Evolutionary conservation across 2,888 invertebrate genomes (phyloP).

Genomic region (Cyaniris semiargus): DNA sequence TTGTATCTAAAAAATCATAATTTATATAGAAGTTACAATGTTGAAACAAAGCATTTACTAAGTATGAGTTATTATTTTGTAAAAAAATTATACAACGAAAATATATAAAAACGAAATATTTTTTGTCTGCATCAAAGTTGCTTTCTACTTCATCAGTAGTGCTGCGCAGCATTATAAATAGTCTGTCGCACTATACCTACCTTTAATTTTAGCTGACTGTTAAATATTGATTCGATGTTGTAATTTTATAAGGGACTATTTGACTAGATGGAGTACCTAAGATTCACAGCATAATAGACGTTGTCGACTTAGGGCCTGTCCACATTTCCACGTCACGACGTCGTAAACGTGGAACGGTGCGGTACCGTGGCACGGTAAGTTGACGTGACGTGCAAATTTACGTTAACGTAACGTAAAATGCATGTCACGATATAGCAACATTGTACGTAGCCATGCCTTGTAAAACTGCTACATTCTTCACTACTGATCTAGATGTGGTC

Average conservation of each 20-base stretch:
- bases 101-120: background rate
- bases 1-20: background rate
- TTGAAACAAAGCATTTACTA: background rate
- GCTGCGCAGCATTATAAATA: background rate
- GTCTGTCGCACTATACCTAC: background rate
- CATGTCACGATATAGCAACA: too few relatives aligned
- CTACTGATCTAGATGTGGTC: too few relatives aligned
- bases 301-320: background rate
- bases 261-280: background rate
- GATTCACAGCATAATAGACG: background rate
- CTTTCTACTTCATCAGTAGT: too few relatives aligned
- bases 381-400: too few relatives aligned
- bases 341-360: too few relatives aligned
- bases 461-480: too few relatives aligned
- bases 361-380: too few relatives aligned
- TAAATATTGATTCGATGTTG: slow-evolving; percentile 6
- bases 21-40: background rate
- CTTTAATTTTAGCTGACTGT: background rate
- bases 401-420: too few relatives aligned
- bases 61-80: background rate
- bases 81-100: background rate
- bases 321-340: too few relatives aligned
- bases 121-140: background rate
- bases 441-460: too few relatives aligned
- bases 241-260: background rate